Percentiles rank a stretch among this genome's conserved stretches.
Conservation (phyloP, 2,113 vertebrate species). For the Penelope pileata region DNA sequence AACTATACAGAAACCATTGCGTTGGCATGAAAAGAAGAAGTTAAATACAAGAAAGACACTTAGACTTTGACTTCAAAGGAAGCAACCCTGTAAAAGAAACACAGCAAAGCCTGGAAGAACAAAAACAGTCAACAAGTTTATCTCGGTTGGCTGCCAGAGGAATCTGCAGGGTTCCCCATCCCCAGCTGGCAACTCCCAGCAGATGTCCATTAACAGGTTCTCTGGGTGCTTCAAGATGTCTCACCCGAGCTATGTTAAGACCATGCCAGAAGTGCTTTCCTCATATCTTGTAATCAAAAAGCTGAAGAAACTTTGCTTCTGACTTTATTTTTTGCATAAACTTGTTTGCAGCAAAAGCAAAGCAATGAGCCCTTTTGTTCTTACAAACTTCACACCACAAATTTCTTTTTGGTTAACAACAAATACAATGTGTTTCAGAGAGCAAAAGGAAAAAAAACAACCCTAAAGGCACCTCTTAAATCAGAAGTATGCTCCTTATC, state of each 20-base stretch:
- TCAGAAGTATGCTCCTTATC: not conserved
- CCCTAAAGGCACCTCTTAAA: not conserved
- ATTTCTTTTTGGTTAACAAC: not conserved
- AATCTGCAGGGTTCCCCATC: not conserved
- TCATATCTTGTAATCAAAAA: not conserved
- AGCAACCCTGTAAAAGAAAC: constrained; percentile 21
- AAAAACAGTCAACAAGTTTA: not conserved
- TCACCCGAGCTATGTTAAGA: not conserved
- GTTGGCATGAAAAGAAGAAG: not conserved
- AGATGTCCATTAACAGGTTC: not conserved
- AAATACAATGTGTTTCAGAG: not conserved
- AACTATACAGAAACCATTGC: not conserved
- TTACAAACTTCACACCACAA: not conserved
- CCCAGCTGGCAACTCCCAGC: not conserved
- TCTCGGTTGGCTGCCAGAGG: not conserved
- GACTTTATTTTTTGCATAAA: not conserved
- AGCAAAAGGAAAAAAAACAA: not conserved
- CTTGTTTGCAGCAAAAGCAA: not conserved
- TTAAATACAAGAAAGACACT: not conserved
- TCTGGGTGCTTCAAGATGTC: not conserved
- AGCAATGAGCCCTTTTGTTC: accelerated
- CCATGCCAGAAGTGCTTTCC: not conserved
- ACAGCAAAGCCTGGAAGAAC: not conserved
- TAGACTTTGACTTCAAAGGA: not conserved
- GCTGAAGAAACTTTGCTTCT: not conserved